A percentile compares a stretch with the other conserved stretches of the same genome.
These are phyloP conservation scores for Thymelicus lineola DNA, from an alignment of 2,888 invertebrate genomes.

Conservation along the genomic window DNA sequence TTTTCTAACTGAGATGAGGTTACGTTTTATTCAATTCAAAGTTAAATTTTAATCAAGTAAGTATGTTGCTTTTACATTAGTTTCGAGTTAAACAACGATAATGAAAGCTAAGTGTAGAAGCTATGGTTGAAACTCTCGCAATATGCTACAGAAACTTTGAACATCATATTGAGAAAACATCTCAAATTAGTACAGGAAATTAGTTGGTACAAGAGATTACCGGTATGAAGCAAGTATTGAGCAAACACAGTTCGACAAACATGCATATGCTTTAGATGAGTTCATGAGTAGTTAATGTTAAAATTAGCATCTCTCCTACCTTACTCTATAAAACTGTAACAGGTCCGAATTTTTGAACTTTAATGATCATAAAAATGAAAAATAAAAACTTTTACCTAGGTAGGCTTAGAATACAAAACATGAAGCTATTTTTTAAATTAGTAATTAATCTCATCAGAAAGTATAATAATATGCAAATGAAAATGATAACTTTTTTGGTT, in stretches of 20 bases:
- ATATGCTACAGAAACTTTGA: constrained; percentile 32
- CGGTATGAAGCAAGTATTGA: constrained; percentile 52
- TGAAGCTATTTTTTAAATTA: too few relatives aligned
- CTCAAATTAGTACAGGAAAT: constrained; percentile 46
- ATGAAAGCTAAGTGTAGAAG: constrained; percentile 28
- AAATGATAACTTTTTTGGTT: too few relatives aligned
- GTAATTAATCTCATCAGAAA: too few relatives aligned
- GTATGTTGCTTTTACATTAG: constrained; percentile 20
- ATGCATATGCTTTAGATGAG: constrained; percentile 58
- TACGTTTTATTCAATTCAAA: constrained; percentile 33
- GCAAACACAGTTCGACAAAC: constrained; percentile 50
- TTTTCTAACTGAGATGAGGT: constrained; percentile 2
- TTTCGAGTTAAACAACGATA: constrained; percentile 29
- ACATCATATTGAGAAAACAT: constrained; percentile 34
- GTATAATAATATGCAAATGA: too few relatives aligned
- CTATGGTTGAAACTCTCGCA: constrained; percentile 14
- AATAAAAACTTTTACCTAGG: too few relatives aligned
- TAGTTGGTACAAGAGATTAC: constrained; percentile 52
- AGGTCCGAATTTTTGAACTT: too few relatives aligned
- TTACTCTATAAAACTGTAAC: too few relatives aligned
- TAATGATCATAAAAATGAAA: too few relatives aligned
- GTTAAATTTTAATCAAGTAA: constrained; percentile 27
- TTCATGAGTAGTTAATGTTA: constrained; percentile 49
- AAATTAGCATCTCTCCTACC: neutral
- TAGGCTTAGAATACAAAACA: too few relatives aligned